Evolutionary conservation across 2,888 invertebrate species (phyloP).

Genomic region (Drosophila anomelani): DNA sequence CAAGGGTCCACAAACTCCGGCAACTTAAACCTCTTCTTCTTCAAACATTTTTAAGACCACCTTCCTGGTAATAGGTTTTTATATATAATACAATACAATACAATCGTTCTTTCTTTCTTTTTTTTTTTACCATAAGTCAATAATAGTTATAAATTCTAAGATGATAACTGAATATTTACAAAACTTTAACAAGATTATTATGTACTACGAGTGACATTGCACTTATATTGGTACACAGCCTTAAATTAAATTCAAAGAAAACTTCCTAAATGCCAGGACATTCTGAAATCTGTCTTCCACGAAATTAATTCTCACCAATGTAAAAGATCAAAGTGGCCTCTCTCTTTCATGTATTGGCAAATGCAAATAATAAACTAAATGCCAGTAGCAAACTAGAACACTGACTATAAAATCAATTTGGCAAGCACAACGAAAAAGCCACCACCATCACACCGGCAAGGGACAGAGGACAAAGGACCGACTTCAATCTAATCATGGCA

Average conservation of each 20-base stretch:
- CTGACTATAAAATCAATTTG: slow-evolving; percentile 17
- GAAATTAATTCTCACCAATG: background rate
- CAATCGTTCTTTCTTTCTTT: too few relatives aligned
- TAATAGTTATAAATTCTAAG: too few relatives aligned
- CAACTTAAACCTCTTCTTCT: too few relatives aligned
- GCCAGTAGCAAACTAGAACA: slow-evolving; percentile 7
- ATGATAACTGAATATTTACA: too few relatives aligned
- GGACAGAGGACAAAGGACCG: slow-evolving; percentile 22
- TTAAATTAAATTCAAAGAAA: background rate
- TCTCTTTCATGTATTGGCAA: slow-evolving; percentile 7
- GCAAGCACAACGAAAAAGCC: slow-evolving; percentile 19
- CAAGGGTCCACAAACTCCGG: too few relatives aligned
- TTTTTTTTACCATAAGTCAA: too few relatives aligned
- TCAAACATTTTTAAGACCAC: too few relatives aligned
- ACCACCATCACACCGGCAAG: slow-evolving; percentile 1
- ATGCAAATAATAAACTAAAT: slow-evolving; percentile 13
- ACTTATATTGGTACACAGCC: too few relatives aligned
- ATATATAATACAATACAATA: too few relatives aligned
- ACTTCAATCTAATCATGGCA: slow-evolving; percentile 45
- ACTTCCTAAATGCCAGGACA: background rate
- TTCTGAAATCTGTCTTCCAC: background rate
- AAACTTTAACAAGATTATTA: too few relatives aligned
- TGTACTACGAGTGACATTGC: too few relatives aligned
- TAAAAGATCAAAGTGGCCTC: background rate
- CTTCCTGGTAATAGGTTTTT: too few relatives aligned